A percentile compares a stretch with the other conserved stretches of the same genome.
These are phyloP conservation scores for Chroicocephalus ridibundus DNA, from an alignment of 2,113 vertebrate genomes.

Conservation along the genomic window DNA sequence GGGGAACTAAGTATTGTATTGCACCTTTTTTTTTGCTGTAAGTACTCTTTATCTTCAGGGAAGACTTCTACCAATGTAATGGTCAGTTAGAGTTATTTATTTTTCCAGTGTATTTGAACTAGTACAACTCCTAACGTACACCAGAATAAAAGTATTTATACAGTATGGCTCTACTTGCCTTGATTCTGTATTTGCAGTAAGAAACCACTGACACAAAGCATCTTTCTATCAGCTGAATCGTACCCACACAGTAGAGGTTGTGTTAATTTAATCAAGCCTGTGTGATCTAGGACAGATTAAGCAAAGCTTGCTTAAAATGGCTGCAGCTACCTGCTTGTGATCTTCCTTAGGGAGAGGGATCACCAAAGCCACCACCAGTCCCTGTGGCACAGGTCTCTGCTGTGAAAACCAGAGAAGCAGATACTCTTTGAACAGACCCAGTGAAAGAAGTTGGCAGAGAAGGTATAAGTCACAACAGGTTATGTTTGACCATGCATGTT, in stretches of 20 bases:
- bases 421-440: not conserved
- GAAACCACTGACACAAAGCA: not conserved
- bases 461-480: not conserved
- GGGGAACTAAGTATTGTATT: not conserved
- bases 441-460: not conserved
- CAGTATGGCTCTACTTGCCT: not conserved
- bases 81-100: not conserved
- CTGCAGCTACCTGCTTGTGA: not conserved
- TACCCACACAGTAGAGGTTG: not conserved
- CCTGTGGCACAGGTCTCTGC: not conserved
- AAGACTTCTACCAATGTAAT: not conserved
- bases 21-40: not conserved
- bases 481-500: fast-evolving
- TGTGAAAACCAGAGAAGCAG: not conserved
- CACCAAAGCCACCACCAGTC: not conserved
- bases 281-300: not conserved
- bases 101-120: not conserved
- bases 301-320: not conserved
- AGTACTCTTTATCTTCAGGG: not conserved
- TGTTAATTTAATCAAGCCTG: not conserved
- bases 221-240: not conserved
- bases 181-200: not conserved
- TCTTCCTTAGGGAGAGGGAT: not conserved
- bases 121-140: not conserved
- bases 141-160: not conserved